Percentiles rank a stretch among this genome's conserved stretches.
phyloP scores from a whole-genome alignment of 1,140 invertebrate species.

The Hyphantria cunea region DNA sequence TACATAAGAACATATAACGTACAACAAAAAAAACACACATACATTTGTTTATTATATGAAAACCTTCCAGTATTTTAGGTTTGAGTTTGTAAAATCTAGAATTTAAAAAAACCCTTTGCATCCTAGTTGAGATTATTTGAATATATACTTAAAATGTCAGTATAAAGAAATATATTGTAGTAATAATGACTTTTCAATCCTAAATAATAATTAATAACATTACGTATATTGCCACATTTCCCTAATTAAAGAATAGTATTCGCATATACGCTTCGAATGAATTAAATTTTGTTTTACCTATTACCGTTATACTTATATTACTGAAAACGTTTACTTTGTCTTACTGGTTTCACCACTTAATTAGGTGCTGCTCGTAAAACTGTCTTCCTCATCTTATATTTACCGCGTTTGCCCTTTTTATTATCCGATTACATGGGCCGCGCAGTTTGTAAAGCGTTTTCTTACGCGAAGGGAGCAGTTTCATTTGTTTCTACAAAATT shows the following conservation, averaged over 20 bases:
- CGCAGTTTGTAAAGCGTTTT: slow-evolving; percentile 75
- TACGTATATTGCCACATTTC: neutral
- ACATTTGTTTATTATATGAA: neutral
- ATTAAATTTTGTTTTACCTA: slow-evolving; percentile 16
- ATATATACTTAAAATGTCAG: too few species aligned
- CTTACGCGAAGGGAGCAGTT: slow-evolving; percentile 74
- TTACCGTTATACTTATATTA: slow-evolving; percentile 51
- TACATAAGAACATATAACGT: neutral
- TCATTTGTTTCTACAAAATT: slow-evolving; percentile 81
- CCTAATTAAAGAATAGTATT: neutral
- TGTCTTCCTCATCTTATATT: slow-evolving; percentile 82
- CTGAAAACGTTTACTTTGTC: slow-evolving; percentile 74
- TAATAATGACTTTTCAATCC: neutral
- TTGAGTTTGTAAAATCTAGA: too few species aligned
- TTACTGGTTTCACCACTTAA: slow-evolving; percentile 80
- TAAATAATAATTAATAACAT: neutral
- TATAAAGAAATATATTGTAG: too few species aligned
- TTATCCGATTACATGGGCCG: slow-evolving; percentile 80
- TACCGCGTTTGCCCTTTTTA: slow-evolving; percentile 82
- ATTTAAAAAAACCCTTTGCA: too few species aligned
- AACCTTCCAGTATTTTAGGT: too few species aligned
- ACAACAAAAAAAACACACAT: neutral
- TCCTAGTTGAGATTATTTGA: too few species aligned
- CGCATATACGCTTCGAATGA: neutral
- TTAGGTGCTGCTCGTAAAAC: slow-evolving; percentile 81